Evolutionary conservation across 2,113 vertebrate species (phyloP).

Genomic region (Terrapene triunguis): DNA sequence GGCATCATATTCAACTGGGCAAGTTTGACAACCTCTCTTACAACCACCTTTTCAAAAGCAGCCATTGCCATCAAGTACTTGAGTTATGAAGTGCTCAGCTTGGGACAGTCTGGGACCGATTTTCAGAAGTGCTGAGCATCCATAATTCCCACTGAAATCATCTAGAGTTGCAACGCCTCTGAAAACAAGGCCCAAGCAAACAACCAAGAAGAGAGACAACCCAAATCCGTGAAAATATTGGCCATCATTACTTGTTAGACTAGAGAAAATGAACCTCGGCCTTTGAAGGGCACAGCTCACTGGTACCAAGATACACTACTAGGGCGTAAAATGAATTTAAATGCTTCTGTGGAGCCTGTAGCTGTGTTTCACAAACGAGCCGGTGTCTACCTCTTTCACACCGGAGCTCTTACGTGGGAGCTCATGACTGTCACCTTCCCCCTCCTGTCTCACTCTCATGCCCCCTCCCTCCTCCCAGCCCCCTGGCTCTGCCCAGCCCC

Average conservation of each 20-base stretch:
- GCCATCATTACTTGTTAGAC: background rate
- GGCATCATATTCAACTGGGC: background rate
- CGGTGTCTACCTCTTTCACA: background rate
- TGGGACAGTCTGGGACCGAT: background rate
- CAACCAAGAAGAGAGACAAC: background rate
- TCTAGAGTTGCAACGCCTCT: background rate
- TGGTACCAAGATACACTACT: background rate
- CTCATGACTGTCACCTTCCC: accelerated
- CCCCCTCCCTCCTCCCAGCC: background rate
- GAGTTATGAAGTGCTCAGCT: background rate
- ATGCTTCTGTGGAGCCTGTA: background rate
- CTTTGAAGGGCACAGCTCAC: accelerated
- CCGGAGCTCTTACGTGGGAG: accelerated
- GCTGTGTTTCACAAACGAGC: too few species aligned
- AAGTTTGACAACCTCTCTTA: accelerated
- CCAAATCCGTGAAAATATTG: background rate
- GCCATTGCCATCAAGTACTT: accelerated
- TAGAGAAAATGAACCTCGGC: background rate
- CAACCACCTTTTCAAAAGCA: background rate
- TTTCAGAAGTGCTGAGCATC: background rate
- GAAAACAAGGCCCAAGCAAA: background rate
- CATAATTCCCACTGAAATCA: background rate
- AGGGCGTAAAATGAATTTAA: background rate
- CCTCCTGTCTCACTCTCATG: background rate
- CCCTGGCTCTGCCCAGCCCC: accelerated